These are phyloP conservation scores for Climacteris rufus DNA, from an alignment of 2,113 vertebrate genomes.

Conservation along the genomic window DNA sequence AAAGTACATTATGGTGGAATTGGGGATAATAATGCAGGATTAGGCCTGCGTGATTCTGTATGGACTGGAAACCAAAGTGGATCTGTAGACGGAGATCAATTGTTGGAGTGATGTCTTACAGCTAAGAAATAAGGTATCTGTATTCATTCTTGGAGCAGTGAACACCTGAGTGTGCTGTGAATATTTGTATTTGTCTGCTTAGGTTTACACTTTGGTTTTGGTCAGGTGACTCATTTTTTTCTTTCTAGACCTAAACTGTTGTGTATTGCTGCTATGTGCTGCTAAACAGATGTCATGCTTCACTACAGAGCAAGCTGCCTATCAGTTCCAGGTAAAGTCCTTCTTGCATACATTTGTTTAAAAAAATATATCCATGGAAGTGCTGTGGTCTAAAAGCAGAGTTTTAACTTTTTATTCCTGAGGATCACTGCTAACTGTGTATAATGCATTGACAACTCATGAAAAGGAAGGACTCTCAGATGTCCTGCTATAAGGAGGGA, in stretches of 20 bases:
- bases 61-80: not conserved
- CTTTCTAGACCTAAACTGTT: not conserved
- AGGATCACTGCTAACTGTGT: not conserved
- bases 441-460: not conserved
- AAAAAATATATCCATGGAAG: not conserved
- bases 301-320: not conserved
- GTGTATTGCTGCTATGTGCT: not conserved
- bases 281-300: not conserved
- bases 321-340: not conserved
- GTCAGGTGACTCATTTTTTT: not conserved
- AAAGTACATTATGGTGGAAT: not conserved
- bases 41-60: not conserved
- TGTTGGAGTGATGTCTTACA: not conserved
- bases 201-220: not conserved
- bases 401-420: not conserved
- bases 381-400: not conserved
- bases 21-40: not conserved
- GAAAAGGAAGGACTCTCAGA: not conserved
- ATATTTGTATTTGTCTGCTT: not conserved
- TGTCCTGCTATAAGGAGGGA: not conserved
- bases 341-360: not conserved
- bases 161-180: not conserved
- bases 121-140: not conserved
- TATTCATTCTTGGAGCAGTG: not conserved
- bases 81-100: not conserved